Percentiles rank a stretch among this genome's conserved stretches.
phyloP scores from a whole-genome alignment of 2,888 invertebrate genomes.

The Vesta saturnalis region DNA sequence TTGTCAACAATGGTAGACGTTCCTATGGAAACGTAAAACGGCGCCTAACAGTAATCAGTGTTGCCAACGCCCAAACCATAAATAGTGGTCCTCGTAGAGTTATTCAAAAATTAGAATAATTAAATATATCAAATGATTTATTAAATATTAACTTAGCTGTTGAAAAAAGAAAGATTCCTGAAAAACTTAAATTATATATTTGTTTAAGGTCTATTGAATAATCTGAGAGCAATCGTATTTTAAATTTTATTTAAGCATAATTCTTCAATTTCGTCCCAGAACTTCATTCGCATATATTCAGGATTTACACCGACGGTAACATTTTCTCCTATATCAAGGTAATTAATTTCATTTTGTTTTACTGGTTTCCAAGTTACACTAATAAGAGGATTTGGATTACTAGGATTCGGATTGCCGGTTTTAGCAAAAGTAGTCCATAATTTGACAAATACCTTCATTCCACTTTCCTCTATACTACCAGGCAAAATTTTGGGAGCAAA shows the following conservation, averaged over 20 bases:
- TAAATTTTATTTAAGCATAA: neutral
- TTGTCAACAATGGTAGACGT: too few species aligned
- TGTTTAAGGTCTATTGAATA: too few species aligned
- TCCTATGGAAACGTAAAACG: too few species aligned
- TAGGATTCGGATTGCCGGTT: constrained; percentile 37
- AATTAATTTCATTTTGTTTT: constrained; percentile 32
- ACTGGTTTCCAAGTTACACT: constrained; percentile 42
- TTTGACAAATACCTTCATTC: constrained; percentile 45
- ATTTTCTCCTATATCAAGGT: constrained; percentile 44
- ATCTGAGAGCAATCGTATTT: too few species aligned
- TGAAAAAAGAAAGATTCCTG: too few species aligned
- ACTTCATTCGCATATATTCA: constrained; percentile 42
- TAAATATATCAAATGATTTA: too few species aligned
- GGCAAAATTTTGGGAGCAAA: constrained; percentile 38
- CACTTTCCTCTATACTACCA: constrained; percentile 42
- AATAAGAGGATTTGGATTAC: constrained; percentile 27
- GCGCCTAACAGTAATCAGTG: too few species aligned
- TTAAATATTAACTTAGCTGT: too few species aligned
- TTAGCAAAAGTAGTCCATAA: constrained; percentile 53
- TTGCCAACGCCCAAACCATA: too few species aligned
- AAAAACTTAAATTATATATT: too few species aligned
- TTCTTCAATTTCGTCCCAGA: constrained; percentile 45
- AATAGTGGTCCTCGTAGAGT: too few species aligned
- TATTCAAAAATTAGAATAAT: too few species aligned
- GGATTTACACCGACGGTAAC: constrained; percentile 42